These are phyloP conservation scores for Nipponacmea schrenckii DNA, from an alignment of 2,888 invertebrate species.

Conservation along the genomic window DNA sequence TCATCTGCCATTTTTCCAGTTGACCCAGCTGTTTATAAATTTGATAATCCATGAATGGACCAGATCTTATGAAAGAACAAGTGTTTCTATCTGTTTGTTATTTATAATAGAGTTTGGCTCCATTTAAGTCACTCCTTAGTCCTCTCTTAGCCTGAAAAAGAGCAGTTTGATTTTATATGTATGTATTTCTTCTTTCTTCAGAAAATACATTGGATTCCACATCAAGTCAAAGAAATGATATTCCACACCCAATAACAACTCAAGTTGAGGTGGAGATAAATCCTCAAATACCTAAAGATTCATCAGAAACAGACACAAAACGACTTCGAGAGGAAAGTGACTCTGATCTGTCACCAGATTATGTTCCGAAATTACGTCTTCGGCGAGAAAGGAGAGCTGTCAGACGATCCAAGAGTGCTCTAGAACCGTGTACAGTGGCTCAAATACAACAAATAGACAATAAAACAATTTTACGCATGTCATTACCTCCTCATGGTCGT, in stretches of 20 bases:
- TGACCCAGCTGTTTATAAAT: too few species aligned
- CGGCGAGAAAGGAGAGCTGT: slow-evolving; percentile 47
- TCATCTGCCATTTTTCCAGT: too few species aligned
- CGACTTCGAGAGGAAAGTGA: slow-evolving; percentile 41
- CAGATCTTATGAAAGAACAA: too few species aligned
- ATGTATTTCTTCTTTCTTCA: background rate
- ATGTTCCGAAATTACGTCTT: slow-evolving; percentile 36
- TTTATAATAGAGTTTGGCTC: too few species aligned
- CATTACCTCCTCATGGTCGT: slow-evolving; percentile 13
- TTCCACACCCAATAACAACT: slow-evolving; percentile 55
- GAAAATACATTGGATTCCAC: slow-evolving; percentile 36
- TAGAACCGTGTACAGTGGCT: slow-evolving; percentile 36
- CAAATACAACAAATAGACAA: slow-evolving; percentile 5
- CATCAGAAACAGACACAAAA: slow-evolving; percentile 8
- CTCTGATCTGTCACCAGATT: slow-evolving; percentile 50
- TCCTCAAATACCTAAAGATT: slow-evolving; percentile 23
- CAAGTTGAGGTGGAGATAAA: slow-evolving; percentile 44
- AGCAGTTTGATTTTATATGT: too few species aligned
- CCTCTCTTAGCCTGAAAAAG: too few species aligned
- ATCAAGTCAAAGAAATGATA: slow-evolving; percentile 26
- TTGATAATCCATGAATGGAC: too few species aligned
- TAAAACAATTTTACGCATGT: slow-evolving; percentile 14
- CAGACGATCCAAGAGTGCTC: slow-evolving; percentile 55
- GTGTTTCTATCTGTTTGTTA: too few species aligned
- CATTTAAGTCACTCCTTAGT: too few species aligned